Conservation (phyloP, 2,797 vertebrate species). For the Halcyon smyrnensis region DNA sequence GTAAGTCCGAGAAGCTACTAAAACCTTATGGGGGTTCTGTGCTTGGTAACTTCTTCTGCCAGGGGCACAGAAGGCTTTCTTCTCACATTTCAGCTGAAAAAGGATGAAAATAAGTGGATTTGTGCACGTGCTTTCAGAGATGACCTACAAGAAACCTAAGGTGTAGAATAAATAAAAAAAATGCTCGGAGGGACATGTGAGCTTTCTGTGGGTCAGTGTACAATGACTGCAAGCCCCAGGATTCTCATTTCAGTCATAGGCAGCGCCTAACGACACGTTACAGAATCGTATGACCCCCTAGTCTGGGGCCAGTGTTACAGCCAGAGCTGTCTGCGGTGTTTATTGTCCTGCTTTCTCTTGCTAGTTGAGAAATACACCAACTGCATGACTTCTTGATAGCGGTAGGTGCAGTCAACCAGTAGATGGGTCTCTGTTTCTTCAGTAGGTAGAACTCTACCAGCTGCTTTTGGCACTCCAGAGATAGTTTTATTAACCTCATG, state of each 20-base stretch:
- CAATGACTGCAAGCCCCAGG: not conserved
- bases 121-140: not conserved
- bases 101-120: not conserved
- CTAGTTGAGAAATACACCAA: not conserved
- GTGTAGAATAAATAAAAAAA: not conserved
- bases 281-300: not conserved
- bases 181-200: not conserved
- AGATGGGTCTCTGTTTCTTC: not conserved
- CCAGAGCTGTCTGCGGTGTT: not conserved
- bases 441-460: not conserved
- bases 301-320: not conserved
- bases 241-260: not conserved
- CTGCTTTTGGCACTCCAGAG: not conserved
- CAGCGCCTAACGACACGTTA: accelerated
- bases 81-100: not conserved
- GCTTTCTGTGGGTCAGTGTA: not conserved
- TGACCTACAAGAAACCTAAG: not conserved
- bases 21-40: not conserved
- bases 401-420: not conserved
- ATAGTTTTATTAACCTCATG: not conserved
- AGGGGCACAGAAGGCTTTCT: not conserved
- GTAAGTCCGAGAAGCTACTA: not conserved
- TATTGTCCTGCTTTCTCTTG: not conserved
- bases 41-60: not conserved
- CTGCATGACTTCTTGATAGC: not conserved